A percentile compares a stretch with the other conserved stretches of the same genome.
These are phyloP conservation scores for Rhingia campestris DNA, from an alignment of 2,888 invertebrate genomes.

Conservation along the genomic window DNA sequence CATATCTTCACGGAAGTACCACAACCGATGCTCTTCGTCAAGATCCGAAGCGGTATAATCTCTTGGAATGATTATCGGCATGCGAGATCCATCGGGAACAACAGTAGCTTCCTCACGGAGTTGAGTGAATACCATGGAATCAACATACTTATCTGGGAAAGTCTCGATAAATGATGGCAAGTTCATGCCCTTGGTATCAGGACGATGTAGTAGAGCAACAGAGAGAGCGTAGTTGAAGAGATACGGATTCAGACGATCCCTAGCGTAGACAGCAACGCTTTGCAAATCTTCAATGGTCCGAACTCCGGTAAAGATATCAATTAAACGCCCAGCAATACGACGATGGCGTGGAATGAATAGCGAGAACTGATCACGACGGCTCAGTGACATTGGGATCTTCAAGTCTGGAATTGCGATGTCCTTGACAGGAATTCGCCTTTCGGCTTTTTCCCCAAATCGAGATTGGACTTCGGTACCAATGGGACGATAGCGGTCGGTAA, in stretches of 20 bases:
- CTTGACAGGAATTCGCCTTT: conserved; percentile 83
- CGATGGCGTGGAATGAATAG: conserved; percentile 87
- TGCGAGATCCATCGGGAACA: conserved; percentile 86
- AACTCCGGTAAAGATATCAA: conserved; percentile 86
- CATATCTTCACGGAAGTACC: conserved; percentile 85
- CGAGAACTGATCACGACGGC: conserved; percentile 86
- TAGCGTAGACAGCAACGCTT: conserved; percentile 86
- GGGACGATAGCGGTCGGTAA: conserved; percentile 83
- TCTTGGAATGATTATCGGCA: conserved; percentile 84
- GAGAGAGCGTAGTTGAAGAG: conserved; percentile 90
- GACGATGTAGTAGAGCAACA: conserved; percentile 87
- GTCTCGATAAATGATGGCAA: conserved; percentile 85
- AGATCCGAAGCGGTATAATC: conserved; percentile 88
- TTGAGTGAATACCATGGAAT: conserved; percentile 84
- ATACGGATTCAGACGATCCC: conserved; percentile 89
- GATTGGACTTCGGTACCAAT: conserved; percentile 83
- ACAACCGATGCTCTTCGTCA: conserved; percentile 91
- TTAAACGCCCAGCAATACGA: conserved; percentile 85
- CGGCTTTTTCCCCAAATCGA: conserved; percentile 84
- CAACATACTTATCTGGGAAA: conserved; percentile 86
- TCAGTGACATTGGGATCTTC: conserved; percentile 84
- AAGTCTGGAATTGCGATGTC: conserved; percentile 86
- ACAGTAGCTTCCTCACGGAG: conserved; percentile 84
- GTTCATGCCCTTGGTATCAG: conserved; percentile 84
- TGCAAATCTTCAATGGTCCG: conserved; percentile 87